Conservation (phyloP, 2,888 invertebrate species). For the Heteromyza rotundicornis region DNA sequence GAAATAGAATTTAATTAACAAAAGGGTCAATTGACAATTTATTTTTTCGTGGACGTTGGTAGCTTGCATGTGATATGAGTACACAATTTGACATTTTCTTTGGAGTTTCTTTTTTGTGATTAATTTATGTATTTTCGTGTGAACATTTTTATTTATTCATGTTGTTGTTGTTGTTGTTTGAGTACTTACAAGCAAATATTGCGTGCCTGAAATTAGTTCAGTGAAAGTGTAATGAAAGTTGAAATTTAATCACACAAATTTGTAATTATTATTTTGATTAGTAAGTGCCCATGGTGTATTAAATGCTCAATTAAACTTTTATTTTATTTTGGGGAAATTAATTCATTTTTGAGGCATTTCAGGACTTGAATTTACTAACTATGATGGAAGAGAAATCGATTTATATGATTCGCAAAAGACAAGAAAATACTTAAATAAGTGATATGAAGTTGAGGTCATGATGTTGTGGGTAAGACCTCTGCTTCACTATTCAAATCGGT, state of each 20-base stretch:
- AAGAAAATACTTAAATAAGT: too few species aligned
- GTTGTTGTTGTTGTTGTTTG: slow-evolving; percentile 17
- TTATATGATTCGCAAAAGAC: too few species aligned
- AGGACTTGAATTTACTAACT: too few species aligned
- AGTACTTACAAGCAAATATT: background rate
- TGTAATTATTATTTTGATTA: slow-evolving; percentile 43
- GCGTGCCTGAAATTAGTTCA: background rate
- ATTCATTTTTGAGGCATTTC: too few species aligned
- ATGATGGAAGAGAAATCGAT: too few species aligned
- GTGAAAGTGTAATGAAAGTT: slow-evolving; percentile 32
- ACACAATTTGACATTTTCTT: slow-evolving; percentile 36
- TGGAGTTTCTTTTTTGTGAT: too few species aligned
- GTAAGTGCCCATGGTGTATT: slow-evolving; percentile 23
- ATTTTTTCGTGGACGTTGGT: slow-evolving; percentile 9
- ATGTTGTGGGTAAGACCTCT: too few species aligned
- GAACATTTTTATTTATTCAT: slow-evolving; percentile 33
- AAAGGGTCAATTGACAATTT: slow-evolving; percentile 50
- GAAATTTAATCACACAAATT: slow-evolving; percentile 40
- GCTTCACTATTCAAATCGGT: too few species aligned
- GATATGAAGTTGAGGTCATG: too few species aligned
- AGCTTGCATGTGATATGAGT: background rate
- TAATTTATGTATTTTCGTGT: slow-evolving; percentile 54
- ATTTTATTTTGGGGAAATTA: too few species aligned
- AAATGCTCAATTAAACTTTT: slow-evolving; percentile 29
- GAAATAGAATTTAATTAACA: slow-evolving; percentile 53